Evolutionary conservation across 2,113 vertebrate genomes (phyloP).

Genomic region (Elgaria multicarinata): DNA sequence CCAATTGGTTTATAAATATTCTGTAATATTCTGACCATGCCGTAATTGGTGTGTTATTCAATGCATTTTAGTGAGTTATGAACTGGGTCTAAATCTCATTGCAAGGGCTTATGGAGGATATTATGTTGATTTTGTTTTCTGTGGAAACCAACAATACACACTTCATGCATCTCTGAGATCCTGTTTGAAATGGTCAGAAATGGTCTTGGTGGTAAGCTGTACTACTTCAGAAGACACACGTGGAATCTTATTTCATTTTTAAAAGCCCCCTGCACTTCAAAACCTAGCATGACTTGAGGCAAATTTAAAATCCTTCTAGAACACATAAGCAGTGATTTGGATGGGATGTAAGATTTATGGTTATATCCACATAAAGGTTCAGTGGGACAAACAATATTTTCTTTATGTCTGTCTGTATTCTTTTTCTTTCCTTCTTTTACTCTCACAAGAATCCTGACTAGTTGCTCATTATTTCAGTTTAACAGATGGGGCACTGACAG

Average conservation of each 20-base stretch:
- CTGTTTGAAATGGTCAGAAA: neutral
- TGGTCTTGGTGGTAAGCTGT: neutral
- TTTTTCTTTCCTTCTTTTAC: neutral
- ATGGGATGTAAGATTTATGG: neutral
- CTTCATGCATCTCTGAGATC: neutral
- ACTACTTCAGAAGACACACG: neutral
- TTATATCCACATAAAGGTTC: neutral
- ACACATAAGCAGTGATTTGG: too few relatives aligned
- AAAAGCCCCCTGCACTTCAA: neutral
- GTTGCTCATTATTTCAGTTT: neutral
- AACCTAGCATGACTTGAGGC: neutral
- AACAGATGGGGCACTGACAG: neutral
- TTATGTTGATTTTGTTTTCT: neutral
- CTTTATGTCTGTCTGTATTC: neutral
- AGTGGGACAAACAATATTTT: neutral
- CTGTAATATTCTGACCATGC: neutral
- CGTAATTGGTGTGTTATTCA: neutral
- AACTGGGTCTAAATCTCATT: neutral
- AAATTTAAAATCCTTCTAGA: neutral
- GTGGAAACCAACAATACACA: neutral
- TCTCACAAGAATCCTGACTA: neutral
- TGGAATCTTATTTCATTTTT: neutral
- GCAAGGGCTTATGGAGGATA: neutral
- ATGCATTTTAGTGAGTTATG: neutral
- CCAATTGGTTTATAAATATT: neutral